These are phyloP conservation scores for Dicranocentrus wangi DNA, from an alignment of 2,888 invertebrate species.

Conservation along the genomic window DNA sequence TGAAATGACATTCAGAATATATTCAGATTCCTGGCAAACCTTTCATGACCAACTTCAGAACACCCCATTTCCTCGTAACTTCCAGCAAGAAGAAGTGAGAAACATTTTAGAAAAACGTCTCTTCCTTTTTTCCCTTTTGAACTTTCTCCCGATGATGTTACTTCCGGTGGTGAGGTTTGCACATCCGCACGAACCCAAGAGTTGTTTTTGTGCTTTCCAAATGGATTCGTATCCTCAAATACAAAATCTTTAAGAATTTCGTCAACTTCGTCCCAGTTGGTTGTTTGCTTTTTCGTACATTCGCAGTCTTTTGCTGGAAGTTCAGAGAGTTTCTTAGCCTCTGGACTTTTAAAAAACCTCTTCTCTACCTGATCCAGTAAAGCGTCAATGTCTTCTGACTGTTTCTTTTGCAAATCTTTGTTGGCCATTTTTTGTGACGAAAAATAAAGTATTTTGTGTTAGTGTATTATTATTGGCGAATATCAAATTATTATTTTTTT, in stretches of 20 bases:
- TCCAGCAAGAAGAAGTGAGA: constrained; percentile 67
- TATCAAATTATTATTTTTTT: background rate
- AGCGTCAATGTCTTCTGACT: constrained; percentile 66
- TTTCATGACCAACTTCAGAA: constrained; percentile 67
- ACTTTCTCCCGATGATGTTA: background rate
- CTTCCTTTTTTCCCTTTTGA: constrained; percentile 22
- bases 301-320: constrained; percentile 64
- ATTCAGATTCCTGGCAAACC: too few relatives aligned
- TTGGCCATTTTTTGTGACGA: background rate
- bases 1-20: too few relatives aligned
- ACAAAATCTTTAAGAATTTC: constrained; percentile 69
- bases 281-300: constrained; percentile 66
- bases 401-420: constrained; percentile 26
- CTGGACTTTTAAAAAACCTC: constrained; percentile 60
- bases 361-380: constrained; percentile 69
- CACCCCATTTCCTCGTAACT: constrained; percentile 68
- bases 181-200: constrained; percentile 65
- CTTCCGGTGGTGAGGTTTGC: background rate
- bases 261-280: constrained; percentile 72
- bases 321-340: constrained; percentile 45
- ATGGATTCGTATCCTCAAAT: constrained; percentile 70
- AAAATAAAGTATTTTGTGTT: too few relatives aligned
- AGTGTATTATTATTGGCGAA: background rate
- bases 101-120: constrained; percentile 58
- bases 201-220: constrained; percentile 67